Base-by-base conservation (phyloP, 2,797 vertebrate species). In the Hephaestus fuliginosus region DNA sequence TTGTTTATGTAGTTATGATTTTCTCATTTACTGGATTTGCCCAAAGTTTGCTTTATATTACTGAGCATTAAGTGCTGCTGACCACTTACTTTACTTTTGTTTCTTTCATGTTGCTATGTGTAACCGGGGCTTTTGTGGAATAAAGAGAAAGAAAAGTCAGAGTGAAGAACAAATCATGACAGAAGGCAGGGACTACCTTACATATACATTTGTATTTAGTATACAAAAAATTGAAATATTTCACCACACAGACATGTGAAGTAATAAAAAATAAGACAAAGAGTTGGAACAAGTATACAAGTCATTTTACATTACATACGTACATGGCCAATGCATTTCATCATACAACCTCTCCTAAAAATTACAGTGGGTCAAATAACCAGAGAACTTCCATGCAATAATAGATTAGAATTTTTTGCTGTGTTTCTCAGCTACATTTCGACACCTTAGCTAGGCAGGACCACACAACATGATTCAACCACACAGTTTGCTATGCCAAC, bases 121-220 rank as follows among this genome's bases (percentile, higher is more conserved):
- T 56, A 53, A 15, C 33, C 11, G 28, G 7, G 3, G 15, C 14
- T 18, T 17, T 57, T 41, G 71, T 30, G 48, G 28, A 46, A 49
- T 7, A 56, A 60, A n/a, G 1, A 60, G 25, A 46, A 53, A n/a
- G 10, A 11, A 39, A n/a, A 25, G 3, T 36, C 13, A 20, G 55
- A 55, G 46, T 53, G 39, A 33, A 61, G 17, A 86, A 49, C 17
- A 77, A 92, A 81, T 68, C n/a, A 83, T 0, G 51, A 85, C 86
- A 90, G 57, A 64, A 63, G 25, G 14, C 80, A 18, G 7, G 36
- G 20, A 56, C 20, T 74, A 76, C 65, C 88, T 92, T 93, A 94
- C 92, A 92, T 93, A 94, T 93, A 94, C 92, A 91, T 95, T 94
- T 94, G 92, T 94, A 95, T 95, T 95, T 95, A 93, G 94, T 94